Evolutionary conservation across 1,140 invertebrate species (phyloP), one percentile per base, ranked within the genome.

Genomic region (Hormaphis cornu): DNA sequence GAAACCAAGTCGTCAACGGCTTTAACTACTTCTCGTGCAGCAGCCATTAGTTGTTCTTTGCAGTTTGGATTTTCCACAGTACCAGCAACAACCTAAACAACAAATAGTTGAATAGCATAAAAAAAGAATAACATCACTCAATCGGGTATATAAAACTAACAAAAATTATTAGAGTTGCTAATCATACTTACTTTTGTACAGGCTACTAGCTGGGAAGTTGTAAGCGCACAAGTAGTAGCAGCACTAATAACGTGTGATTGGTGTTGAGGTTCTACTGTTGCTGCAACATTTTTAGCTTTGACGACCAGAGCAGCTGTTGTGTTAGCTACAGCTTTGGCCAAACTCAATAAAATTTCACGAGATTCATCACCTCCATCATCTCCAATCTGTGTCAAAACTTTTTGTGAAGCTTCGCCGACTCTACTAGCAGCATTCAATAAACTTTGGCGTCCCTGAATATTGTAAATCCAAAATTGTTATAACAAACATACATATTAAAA

Each of bases 241-340:
- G 93, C 90, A 10, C 88, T 88, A 73, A 98, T 98, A 2, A 98
- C 93, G 73, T 85, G 83, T 79, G 97, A 96, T 75, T 90, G 87
- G 46, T 84, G 82, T 69, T 89, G 86, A 73, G 87, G 85, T 10
- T 86, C 83, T 75, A 93, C 94, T 54, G 89, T 91, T 7, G 89
- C 88, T 0, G 96, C 93, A 54, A 95, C 90, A 75, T 89, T 90
- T 80, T 97, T 97, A 0, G 96, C 94, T 76, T 95, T 93, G 46
- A 95, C 82, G 6, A 99, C 95, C 4, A 99, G 80, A 12, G 90
- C 90, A 16, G 96, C 95, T 0, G 97, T 97, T 4, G 94, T 93
- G 78, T 97, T 97, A 18, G 96, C 97, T 8, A 99, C 94, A 1
- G 92, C 90, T 79, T 98, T 97, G 0, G 95, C 92, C 52, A 97